Base-by-base conservation (phyloP, 2,888 invertebrate genomes). In the Myathropa florea region DNA sequence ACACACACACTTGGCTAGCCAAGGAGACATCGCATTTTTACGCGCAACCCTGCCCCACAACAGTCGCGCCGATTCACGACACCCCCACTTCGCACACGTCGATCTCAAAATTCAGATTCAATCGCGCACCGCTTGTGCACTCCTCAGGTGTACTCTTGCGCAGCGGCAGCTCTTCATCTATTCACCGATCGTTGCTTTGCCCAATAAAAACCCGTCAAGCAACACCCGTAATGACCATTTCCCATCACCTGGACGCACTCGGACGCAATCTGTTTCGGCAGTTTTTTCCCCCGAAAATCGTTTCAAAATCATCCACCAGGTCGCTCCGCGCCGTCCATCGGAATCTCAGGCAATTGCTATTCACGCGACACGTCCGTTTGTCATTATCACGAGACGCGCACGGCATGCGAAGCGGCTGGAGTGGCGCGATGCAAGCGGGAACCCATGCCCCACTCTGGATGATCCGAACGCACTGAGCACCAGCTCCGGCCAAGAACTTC, bases 281-380 rank as follows among this genome's bases (percentile, higher is more conserved):
- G 73, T 46, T 46, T 21, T 76, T 76, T 53, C 46, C 68, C 53
- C 46, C 79, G 70, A 83, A 53, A 24, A 36, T 26, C 6, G 73
- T 85, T 85, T 81, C 85, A 85, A 81, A 85, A 85, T 57, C 81
- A 72, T 61, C 63, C 77, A 70, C 79, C 57, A 68, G 36, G 46
- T 55, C 36, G 39, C n/a, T 14, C 23, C 33, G 70, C 12, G 24
- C 33, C 33, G 57, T 26, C 59, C 33, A 60, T 63, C 36, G 26
- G 71, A 70, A 23, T 71, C 68, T 23, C 39, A 26, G 18, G 60
- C 64, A 55, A 75, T 85, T 85, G 24, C 82, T 85, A 85, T 85
- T 85, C 82, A 82, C 77, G 26, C 68, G 63, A 82, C 85, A 85
- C 81, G 77, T 85, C 85, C 82, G 64, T 67, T 85, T 80, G 82